Percentiles rank a stretch among this genome's conserved stretches.
These are phyloP conservation scores for Onychomys leucogaster DNA, from an alignment of 2,797 vertebrate species.

Conservation along the genomic window DNA sequence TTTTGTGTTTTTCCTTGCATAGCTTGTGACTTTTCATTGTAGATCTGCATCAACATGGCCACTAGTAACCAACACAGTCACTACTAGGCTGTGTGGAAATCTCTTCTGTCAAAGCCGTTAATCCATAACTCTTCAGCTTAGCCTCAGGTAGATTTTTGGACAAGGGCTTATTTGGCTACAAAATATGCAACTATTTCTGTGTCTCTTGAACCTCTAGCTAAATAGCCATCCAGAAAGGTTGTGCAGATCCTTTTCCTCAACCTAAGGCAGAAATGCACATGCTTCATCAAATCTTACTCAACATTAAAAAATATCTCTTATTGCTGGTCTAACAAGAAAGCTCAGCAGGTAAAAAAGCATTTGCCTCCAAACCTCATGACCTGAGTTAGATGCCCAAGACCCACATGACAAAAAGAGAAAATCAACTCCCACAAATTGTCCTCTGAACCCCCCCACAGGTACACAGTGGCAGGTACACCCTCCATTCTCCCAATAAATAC, in stretches of 20 bases:
- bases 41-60: background rate
- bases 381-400: background rate
- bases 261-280: conserved; percentile 33
- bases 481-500: background rate
- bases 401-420: background rate
- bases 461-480: background rate
- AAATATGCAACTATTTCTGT: conserved; percentile 40
- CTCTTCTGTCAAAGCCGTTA: background rate
- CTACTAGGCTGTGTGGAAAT: background rate
- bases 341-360: background rate
- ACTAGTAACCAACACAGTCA: background rate
- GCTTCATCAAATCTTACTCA: conserved; percentile 32
- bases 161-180: background rate
- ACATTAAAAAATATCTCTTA: conserved; percentile 46
- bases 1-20: background rate
- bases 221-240: conserved; percentile 27
- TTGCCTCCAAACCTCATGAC: background rate
- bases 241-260: background rate
- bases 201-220: conserved; percentile 2
- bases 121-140: background rate
- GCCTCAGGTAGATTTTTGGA: background rate
- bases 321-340: background rate
- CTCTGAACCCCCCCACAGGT: background rate
- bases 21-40: background rate
- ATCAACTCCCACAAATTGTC: background rate